These are phyloP conservation scores for Aleiodes sp. DNA, from an alignment of 1,140 invertebrate genomes.

Conservation along the genomic window DNA sequence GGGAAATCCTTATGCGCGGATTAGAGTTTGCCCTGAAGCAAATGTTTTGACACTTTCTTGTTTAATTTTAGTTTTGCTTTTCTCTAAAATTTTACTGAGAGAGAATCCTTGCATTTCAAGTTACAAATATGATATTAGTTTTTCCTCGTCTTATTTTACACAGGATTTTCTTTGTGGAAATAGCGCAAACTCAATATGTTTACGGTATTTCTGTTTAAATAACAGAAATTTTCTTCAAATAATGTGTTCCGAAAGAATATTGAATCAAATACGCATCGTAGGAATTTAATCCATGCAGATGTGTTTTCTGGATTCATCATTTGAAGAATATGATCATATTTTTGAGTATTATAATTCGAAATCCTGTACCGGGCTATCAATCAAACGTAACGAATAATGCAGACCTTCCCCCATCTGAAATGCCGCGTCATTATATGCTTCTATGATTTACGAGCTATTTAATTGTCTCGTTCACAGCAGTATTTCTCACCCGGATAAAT, in stretches of 20 bases:
- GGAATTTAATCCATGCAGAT: too few species aligned
- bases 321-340: conserved; percentile 1
- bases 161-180: too few species aligned
- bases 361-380: conserved; percentile 23
- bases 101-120: too few species aligned
- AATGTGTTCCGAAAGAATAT: too few species aligned
- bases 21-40: conserved; percentile 24
- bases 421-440: conserved; percentile 4
- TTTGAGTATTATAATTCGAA: not conserved
- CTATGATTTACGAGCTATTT: conserved; percentile 25
- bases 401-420: not conserved
- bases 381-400: conserved; percentile 29
- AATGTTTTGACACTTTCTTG: conserved; percentile 22
- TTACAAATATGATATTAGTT: too few species aligned
- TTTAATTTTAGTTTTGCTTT: not conserved
- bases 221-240: too few species aligned
- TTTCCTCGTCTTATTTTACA: too few species aligned
- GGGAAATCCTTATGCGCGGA: conserved; percentile 30
- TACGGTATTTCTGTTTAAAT: too few species aligned
- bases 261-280: too few species aligned
- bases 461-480: not conserved
- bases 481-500: not conserved
- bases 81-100: too few species aligned
- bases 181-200: too few species aligned
- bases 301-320: too few species aligned